Evolutionary conservation across 1,140 invertebrate genomes (phyloP).

Genomic region (Brachionus rubens): DNA sequence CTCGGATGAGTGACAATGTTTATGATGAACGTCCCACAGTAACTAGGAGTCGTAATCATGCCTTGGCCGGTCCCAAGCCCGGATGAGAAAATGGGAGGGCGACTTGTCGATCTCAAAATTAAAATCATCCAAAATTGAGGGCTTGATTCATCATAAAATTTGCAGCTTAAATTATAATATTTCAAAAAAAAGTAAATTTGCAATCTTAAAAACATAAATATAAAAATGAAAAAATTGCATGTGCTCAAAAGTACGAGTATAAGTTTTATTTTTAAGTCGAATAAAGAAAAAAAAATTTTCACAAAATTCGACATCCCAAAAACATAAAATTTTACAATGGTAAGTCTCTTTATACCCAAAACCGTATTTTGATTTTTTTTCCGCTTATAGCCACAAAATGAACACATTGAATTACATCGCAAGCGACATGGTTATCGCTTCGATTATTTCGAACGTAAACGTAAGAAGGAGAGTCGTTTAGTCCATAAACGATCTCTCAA

Average conservation of each 20-base stretch:
- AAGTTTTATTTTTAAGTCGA: background rate
- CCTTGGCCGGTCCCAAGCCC: no score
- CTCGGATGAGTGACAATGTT: no score
- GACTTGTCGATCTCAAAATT: no score
- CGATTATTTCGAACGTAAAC: conserved; percentile 91
- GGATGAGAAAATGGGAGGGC: no score
- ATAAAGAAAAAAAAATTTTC: no score
- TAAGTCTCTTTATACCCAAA: background rate
- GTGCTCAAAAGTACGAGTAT: conserved; percentile 12
- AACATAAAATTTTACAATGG: background rate
- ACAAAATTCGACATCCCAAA: no score
- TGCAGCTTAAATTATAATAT: no score
- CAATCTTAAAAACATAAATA: background rate
- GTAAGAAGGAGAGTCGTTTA: conserved; percentile 88
- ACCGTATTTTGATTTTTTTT: no score
- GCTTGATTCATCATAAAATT: background rate
- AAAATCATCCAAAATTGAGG: background rate
- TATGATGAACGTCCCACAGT: no score
- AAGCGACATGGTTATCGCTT: conserved; percentile 91
- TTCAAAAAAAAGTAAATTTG: background rate
- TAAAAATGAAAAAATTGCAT: background rate
- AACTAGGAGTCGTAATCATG: no score
- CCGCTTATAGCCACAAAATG: conserved; percentile 92
- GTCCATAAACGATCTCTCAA: conserved; percentile 83
- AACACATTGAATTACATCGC: conserved; percentile 95